A percentile compares a stretch with the other conserved stretches of the same genome.
Conservation (phyloP, 2,113 vertebrate genomes). For the Alectura lathami region DNA sequence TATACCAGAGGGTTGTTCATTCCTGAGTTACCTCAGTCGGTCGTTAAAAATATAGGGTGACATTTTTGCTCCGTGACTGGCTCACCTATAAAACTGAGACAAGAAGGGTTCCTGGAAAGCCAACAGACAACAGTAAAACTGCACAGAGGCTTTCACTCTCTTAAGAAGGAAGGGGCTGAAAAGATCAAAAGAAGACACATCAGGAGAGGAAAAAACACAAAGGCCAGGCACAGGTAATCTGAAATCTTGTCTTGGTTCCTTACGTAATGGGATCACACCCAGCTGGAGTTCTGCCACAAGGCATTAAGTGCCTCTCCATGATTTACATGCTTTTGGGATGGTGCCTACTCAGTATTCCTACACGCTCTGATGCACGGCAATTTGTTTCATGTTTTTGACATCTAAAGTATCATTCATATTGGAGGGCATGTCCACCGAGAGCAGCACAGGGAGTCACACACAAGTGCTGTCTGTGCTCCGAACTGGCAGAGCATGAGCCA, state of each 20-base stretch:
- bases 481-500: background rate
- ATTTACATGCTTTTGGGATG: background rate
- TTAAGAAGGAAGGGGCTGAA: background rate
- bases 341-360: background rate
- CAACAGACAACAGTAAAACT: background rate
- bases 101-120: background rate
- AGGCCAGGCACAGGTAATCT: accelerated
- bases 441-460: background rate
- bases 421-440: background rate
- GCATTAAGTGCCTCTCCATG: background rate
- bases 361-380: accelerated
- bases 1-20: background rate
- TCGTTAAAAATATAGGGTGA: background rate
- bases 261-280: background rate
- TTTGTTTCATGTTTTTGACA: background rate
- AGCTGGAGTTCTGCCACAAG: background rate
- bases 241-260: background rate
- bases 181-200: background rate
- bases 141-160: background rate
- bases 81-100: background rate
- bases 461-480: background rate
- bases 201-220: background rate
- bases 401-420: background rate
- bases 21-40: background rate
- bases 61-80: background rate